phyloP scores from a whole-genome alignment of 2,113 vertebrate genomes.

The Euleptes europaea region DNA sequence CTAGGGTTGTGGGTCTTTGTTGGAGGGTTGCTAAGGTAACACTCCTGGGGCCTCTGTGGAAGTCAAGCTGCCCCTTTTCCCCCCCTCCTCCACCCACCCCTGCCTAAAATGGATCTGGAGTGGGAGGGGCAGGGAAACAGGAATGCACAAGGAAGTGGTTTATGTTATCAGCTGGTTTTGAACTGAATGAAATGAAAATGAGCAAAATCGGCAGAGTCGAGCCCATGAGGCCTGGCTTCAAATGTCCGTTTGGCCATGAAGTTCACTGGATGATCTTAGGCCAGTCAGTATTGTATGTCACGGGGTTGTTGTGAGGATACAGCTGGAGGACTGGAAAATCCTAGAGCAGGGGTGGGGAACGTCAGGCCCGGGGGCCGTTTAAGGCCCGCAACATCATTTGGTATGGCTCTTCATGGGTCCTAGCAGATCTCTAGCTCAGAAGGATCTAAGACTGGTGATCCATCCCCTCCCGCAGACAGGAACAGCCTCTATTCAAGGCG shows the following conservation, averaged over 20 bases:
- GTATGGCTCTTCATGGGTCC: no score
- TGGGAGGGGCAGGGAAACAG: neutral
- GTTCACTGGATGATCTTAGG: neutral
- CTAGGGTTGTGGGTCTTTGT: neutral
- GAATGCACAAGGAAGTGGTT: neutral
- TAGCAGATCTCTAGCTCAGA: no score
- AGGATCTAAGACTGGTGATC: no score
- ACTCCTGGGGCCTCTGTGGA: neutral
- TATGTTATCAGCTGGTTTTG: constrained; percentile 45
- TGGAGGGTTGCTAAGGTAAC: neutral
- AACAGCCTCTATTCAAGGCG: no score
- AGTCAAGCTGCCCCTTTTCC: neutral
- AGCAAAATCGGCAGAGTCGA: neutral
- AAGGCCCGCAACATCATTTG: no score
- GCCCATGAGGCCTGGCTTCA: neutral
- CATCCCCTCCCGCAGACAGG: no score
- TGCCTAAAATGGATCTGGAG: neutral
- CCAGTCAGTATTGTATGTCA: neutral
- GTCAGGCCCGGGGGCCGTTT: no score
- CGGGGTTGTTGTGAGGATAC: neutral
- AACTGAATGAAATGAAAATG: constrained; percentile 43
- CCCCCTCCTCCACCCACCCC: neutral
- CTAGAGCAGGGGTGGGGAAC: no score
- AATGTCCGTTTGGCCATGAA: neutral
- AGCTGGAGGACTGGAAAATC: neutral